Evolutionary conservation across 1,140 invertebrate genomes (phyloP), one percentile per base, ranked within the genome.

Genomic region (Saccostrea echinata): DNA sequence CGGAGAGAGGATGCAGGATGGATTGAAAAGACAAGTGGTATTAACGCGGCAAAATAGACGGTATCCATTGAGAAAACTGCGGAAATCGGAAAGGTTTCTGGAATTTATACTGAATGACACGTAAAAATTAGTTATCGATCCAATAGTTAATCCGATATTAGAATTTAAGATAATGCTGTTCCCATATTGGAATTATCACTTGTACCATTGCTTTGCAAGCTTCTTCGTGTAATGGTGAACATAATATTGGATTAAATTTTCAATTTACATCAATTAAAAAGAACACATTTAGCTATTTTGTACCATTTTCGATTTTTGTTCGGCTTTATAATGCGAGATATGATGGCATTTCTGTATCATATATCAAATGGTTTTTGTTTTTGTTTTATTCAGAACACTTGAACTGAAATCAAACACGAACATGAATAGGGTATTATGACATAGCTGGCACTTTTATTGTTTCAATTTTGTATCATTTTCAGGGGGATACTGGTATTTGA

Each of bases 81-180:
- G 68, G 27, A 30, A 76, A 33, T 30, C 27, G 30, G 68, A 76
- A 61, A 27, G 68, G 12, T 24, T 27, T 76, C 24, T 27, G 24
- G 68, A 16, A 30, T 76, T 76, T 76, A 76, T 76, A 76, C 24
- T 33, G 68, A 76, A 33, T 30, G 68, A 76, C 68, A 76, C 13
- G 27, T 2, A 27, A 76, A 76, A 76, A 76, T 76, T 76, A 30
- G 24, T 76, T 76, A 76, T 76, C 27, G 68, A 76, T 76, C 68
- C 68, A 13, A 11, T 27, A 33, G 27, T 76, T 76, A 76, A 76
- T 76, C 68, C 27, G 24, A 76, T 76, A 76, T 76, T 76, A 76
- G 68, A 76, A 76, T 76, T 76, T 76, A 76, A 76, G 68, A 76
- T 76, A 76, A 76, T 76, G 68, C 68, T 30, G 24, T 76, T 33